These are phyloP conservation scores for Cryptus viduatorius DNA, from an alignment of 2,888 invertebrate species.

Conservation along the genomic window DNA sequence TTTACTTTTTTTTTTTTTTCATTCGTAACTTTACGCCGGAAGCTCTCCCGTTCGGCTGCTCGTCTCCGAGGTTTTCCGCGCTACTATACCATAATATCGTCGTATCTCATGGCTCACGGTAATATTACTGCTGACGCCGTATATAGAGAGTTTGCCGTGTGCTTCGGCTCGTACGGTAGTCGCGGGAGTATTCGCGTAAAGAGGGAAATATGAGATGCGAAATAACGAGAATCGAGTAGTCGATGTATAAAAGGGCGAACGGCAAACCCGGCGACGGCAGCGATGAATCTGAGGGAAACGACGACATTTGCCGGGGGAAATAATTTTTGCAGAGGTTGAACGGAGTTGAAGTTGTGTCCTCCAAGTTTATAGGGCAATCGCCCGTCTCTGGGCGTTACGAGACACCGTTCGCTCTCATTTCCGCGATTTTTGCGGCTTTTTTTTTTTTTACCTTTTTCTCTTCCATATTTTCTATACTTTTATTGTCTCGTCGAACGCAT, in stretches of 20 bases:
- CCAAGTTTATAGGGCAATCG: slow-evolving; percentile 50
- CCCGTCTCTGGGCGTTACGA: slow-evolving; percentile 22
- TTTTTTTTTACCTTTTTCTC: not conserved
- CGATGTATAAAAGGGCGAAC: slow-evolving; percentile 31
- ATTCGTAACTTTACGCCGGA: slow-evolving; percentile 47
- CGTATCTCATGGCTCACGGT: slow-evolving; percentile 8
- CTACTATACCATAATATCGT: slow-evolving; percentile 12
- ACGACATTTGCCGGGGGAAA: slow-evolving; percentile 44
- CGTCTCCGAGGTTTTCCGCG: slow-evolving; percentile 4
- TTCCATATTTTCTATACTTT: not conserved
- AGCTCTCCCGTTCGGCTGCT: slow-evolving; percentile 35
- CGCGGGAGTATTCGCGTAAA: not conserved
- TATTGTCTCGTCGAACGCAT: not conserved
- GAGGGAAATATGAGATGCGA: slow-evolving; percentile 18
- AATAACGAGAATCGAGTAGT: slow-evolving; percentile 24
- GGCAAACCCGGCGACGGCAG: not conserved
- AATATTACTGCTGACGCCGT: slow-evolving; percentile 21
- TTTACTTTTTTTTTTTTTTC: slow-evolving; percentile 19
- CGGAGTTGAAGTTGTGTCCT: not conserved
- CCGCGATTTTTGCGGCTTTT: not conserved
- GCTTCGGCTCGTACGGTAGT: not conserved
- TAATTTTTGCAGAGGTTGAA: slow-evolving; percentile 27
- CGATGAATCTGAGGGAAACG: slow-evolving; percentile 5
- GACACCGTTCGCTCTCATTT: not conserved
- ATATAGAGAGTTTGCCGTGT: not conserved